A percentile compares a stretch with the other conserved stretches of the same genome.
Conservation (phyloP, 1,140 invertebrate species). For the Argopecten irradians region DNA sequence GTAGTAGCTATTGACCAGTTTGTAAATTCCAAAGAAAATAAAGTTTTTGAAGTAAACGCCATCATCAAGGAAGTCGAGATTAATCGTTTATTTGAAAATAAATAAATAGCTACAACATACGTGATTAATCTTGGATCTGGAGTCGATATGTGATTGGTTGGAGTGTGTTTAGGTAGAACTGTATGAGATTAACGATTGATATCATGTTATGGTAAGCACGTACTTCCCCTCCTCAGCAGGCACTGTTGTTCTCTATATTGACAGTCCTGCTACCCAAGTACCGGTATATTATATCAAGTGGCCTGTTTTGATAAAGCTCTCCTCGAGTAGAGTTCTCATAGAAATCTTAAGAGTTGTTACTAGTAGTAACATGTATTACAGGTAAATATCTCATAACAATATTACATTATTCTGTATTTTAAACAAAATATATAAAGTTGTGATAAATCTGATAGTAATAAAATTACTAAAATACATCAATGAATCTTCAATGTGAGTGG, state of each 20-base stretch:
- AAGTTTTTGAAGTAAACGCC: no score
- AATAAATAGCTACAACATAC: no score
- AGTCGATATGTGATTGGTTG: background rate
- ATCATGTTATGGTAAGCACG: background rate
- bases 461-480: no score
- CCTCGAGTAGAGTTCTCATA: background rate
- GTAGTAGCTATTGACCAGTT: no score
- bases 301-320: background rate
- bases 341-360: background rate
- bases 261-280: background rate
- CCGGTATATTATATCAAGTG: slow-evolving; percentile 17
- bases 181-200: background rate
- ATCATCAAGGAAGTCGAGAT: no score
- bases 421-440: no score
- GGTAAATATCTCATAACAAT: background rate
- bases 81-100: no score
- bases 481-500: no score
- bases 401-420: no score
- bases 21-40: no score
- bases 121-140: background rate
- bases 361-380: background rate
- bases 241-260: background rate
- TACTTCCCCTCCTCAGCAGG: background rate
- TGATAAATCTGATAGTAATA: no score
- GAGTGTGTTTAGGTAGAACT: background rate